Conservation (phyloP, 2,113 vertebrate species). For the Pithys albifrons region DNA sequence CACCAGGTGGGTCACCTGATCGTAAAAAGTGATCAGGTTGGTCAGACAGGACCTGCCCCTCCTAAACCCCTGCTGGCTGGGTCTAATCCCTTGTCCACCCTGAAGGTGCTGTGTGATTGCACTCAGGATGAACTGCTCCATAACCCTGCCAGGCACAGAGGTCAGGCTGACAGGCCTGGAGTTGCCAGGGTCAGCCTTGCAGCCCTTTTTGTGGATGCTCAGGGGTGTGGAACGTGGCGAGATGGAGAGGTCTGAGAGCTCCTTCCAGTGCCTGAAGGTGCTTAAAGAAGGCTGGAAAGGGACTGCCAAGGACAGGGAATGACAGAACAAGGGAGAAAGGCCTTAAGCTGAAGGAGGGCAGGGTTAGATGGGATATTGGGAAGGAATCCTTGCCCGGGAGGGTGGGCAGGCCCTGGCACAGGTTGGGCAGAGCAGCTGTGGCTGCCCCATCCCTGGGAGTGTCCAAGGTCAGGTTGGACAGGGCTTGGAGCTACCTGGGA, state of each 20-base stretch:
- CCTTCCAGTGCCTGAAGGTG: neutral
- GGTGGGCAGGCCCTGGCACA: neutral
- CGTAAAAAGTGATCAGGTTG: no score
- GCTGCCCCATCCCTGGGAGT: neutral
- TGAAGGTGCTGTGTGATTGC: no score
- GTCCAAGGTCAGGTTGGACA: accelerated
- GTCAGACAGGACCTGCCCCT: no score
- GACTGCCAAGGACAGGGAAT: neutral
- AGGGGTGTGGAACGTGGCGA: accelerated
- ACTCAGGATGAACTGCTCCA: no score
- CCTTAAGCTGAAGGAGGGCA: neutral
- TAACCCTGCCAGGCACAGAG: no score
- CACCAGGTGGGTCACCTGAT: no score
- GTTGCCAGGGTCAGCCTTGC: no score
- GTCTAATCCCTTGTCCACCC: no score
- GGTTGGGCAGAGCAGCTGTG: neutral
- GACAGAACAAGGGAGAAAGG: neutral
- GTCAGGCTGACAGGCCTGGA: no score
- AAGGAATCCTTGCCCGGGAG: neutral
- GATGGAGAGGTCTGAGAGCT: neutral
- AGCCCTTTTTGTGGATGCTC: no score
- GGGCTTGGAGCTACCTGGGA: neutral
- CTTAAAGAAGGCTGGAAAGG: neutral
- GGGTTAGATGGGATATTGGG: neutral
- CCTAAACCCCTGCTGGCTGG: no score